Conservation (phyloP, 2,113 vertebrate genomes). For the Chrysemys picta region DNA sequence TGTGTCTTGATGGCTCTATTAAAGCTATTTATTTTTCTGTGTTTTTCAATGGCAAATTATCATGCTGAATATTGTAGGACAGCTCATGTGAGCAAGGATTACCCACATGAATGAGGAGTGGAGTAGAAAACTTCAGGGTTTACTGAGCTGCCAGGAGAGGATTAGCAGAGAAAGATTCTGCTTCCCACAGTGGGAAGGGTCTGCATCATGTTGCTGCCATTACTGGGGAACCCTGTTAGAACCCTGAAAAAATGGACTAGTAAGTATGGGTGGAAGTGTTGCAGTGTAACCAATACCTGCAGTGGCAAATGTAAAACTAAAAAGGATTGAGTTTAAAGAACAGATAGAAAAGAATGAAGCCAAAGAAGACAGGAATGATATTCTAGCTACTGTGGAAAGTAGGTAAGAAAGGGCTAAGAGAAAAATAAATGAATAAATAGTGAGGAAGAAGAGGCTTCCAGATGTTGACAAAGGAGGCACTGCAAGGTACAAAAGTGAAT, state of each 20-base stretch:
- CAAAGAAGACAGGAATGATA: neutral
- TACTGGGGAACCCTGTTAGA: neutral
- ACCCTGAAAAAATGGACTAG: neutral
- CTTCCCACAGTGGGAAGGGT: neutral
- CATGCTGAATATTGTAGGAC: neutral
- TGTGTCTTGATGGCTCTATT: neutral
- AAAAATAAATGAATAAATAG: neutral
- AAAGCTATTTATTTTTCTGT: neutral
- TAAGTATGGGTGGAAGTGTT: neutral
- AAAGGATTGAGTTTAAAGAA: neutral
- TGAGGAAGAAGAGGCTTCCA: neutral
- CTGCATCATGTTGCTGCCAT: neutral
- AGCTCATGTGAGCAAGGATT: neutral
- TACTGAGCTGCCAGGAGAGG: neutral
- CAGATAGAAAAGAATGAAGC: neutral
- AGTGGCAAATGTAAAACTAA: neutral
- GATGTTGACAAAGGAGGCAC: neutral
- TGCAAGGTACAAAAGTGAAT: neutral
- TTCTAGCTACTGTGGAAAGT: neutral
- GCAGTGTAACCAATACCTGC: neutral
- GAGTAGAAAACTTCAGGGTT: neutral
- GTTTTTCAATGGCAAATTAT: constrained; percentile 7
- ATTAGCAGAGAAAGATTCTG: neutral
- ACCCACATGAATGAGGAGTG: neutral
- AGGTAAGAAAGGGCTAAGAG: neutral